Evolutionary conservation across 2,113 vertebrate genomes (phyloP).

Genomic region (Macroglossus sobrinus): DNA sequence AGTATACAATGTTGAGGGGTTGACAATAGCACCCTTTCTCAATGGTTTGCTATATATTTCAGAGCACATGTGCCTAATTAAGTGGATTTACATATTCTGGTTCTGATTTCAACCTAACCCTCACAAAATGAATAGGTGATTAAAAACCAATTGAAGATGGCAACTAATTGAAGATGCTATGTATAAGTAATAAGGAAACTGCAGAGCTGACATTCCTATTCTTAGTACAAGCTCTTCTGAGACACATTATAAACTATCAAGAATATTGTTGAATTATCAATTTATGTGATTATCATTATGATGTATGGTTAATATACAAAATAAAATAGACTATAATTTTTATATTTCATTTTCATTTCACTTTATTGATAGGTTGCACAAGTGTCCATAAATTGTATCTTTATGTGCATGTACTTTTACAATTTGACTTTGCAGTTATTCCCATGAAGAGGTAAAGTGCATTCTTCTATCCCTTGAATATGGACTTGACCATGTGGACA

Average conservation of each 20-base stretch:
- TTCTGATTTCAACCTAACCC: neutral
- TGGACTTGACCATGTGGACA: neutral
- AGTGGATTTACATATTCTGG: neutral
- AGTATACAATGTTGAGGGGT: neutral
- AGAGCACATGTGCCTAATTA: neutral
- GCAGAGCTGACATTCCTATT: neutral
- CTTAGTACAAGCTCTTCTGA: neutral
- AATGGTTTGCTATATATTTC: neutral
- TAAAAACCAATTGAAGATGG: neutral
- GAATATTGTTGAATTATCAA: neutral
- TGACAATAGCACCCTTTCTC: neutral
- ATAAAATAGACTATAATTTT: neutral
- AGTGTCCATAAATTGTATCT: neutral
- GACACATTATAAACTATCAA: neutral
- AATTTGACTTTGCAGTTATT: neutral
- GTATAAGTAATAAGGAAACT: neutral
- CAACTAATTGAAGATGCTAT: neutral
- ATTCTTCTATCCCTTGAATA: neutral
- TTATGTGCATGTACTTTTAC: neutral
- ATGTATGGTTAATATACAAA: neutral
- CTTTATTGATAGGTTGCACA: neutral
- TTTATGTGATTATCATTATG: neutral
- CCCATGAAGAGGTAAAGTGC: neutral
- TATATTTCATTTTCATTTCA: neutral
- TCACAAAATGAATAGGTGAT: neutral